Evolutionary conservation across 2,113 vertebrate species (phyloP).

Genomic region (Brachypteracias leptosomus): DNA sequence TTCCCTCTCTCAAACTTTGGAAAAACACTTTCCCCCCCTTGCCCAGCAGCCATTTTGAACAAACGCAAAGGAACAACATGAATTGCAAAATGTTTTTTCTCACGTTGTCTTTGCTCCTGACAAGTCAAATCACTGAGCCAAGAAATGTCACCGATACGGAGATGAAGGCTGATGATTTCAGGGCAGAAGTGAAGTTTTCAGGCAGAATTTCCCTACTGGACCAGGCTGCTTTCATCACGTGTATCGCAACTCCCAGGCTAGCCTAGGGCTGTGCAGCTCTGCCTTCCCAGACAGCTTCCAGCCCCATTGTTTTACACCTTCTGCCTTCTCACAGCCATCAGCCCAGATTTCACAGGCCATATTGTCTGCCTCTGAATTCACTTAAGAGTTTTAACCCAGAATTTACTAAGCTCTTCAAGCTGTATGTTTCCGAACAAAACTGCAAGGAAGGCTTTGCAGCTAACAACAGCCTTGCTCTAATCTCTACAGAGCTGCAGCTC

Average conservation of each 20-base stretch:
- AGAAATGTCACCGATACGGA: conserved; percentile 17
- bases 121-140: not conserved
- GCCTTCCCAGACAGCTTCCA: not conserved
- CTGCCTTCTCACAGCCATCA: not conserved
- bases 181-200: not conserved
- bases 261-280: not conserved
- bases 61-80: conserved; percentile 37
- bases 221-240: not conserved
- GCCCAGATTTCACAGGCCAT: conserved; percentile 28
- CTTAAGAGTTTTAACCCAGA: conserved; percentile 29
- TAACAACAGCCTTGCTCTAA: not conserved
- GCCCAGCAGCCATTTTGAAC: conserved; percentile 6
- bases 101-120: conserved; percentile 24
- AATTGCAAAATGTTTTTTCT: conserved; percentile 49
- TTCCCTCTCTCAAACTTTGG: not conserved
- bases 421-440: not conserved
- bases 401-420: not conserved
- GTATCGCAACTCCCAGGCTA: not conserved
- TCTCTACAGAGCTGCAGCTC: not conserved
- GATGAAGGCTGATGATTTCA: conserved; percentile 18
- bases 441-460: not conserved
- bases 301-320: conserved; percentile 24
- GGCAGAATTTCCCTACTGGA: conserved; percentile 9
- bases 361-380: conserved; percentile 35
- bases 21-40: not conserved